These are phyloP conservation scores for Tautogolabrus adspersus DNA, from an alignment of 2,113 vertebrate species.

Conservation along the genomic window DNA sequence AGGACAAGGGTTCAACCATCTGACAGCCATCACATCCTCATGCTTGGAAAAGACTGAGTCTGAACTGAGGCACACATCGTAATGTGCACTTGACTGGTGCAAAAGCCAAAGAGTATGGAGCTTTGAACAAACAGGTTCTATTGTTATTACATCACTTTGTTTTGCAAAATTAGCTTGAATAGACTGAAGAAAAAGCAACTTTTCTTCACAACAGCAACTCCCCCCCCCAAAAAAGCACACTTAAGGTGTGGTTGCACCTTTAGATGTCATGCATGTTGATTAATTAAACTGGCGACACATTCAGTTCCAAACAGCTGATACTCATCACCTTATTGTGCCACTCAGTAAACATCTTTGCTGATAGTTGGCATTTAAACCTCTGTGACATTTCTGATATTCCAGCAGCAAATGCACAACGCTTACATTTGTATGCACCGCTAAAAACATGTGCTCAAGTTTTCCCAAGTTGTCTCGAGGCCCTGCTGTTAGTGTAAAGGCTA, in stretches of 20 bases:
- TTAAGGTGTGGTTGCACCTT: constrained; percentile 34
- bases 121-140: too few relatives aligned
- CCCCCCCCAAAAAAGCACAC: background rate
- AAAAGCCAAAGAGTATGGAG: background rate
- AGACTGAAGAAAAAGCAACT: background rate
- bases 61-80: background rate
- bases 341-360: constrained; percentile 11
- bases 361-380: constrained; percentile 18
- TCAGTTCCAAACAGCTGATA: constrained; percentile 36
- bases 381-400: constrained; percentile 71
- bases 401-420: constrained; percentile 88
- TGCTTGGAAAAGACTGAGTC: background rate
- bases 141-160: too few relatives aligned
- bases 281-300: constrained; percentile 44
- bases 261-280: constrained; percentile 30
- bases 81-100: background rate
- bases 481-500: constrained; percentile 85
- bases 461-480: constrained; percentile 87
- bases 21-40: background rate
- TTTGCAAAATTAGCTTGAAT: too few relatives aligned
- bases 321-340: constrained; percentile 20
- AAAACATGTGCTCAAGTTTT: constrained; percentile 86
- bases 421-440: constrained; percentile 89
- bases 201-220: constrained; percentile 4
- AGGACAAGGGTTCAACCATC: background rate